Conservation (phyloP, 2,113 vertebrate species). For the Gavialis gangeticus region DNA sequence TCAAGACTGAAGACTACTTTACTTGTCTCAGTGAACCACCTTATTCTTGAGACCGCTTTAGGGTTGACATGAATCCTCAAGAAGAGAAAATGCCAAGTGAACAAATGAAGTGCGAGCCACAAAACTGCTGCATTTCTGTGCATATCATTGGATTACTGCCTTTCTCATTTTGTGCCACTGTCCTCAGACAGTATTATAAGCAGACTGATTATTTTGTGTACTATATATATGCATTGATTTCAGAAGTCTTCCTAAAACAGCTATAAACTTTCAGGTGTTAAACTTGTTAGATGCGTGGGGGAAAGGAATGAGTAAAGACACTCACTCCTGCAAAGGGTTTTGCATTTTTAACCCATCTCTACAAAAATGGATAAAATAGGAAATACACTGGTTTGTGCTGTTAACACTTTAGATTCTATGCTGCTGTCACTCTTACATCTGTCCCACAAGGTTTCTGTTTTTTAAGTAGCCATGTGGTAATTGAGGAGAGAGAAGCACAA, state of each 20-base stretch:
- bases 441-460: background rate
- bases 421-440: slow-evolving; percentile 43
- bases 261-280: background rate
- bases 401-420: background rate
- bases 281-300: background rate
- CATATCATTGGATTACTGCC: background rate
- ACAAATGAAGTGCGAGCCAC: slow-evolving; percentile 9
- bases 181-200: slow-evolving; percentile 29
- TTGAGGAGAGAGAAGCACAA: background rate
- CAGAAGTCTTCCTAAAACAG: slow-evolving; percentile 42
- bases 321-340: background rate
- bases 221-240: background rate
- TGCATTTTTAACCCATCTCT: background rate
- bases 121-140: slow-evolving; percentile 33
- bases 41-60: slow-evolving; percentile 35
- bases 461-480: background rate
- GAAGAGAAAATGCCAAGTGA: slow-evolving; percentile 24
- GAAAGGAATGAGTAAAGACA: background rate
- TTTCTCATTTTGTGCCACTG: slow-evolving; percentile 12
- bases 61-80: background rate
- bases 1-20: slow-evolving; percentile 93
- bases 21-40: slow-evolving; percentile 79
- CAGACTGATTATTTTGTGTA: background rate
- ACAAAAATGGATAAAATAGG: background rate
- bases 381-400: slow-evolving; percentile 13